Percentiles rank a stretch among this genome's conserved stretches.
Evolutionary conservation across 2,888 invertebrate species (phyloP).

Genomic region (Sialis lutaria): DNA sequence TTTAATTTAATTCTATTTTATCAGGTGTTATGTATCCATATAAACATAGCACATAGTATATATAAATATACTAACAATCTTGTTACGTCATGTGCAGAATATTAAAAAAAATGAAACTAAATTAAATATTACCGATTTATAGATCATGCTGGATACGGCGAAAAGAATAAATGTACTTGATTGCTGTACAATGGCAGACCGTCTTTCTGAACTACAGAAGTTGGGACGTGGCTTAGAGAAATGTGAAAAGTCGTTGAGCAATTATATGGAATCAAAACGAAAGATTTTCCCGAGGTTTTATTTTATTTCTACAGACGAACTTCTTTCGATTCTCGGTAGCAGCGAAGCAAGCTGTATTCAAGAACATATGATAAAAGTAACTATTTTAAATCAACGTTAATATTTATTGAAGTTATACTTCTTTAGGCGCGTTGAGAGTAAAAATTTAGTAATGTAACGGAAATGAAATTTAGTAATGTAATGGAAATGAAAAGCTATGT

Average conservation of each 20-base stretch:
- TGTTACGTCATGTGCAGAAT: no score
- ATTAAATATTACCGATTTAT: conserved; percentile 9
- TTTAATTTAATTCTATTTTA: no score
- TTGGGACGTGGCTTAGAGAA: conserved; percentile 62
- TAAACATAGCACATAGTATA: no score
- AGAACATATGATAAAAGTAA: conserved; percentile 81
- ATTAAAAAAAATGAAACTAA: neutral
- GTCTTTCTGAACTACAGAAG: conserved; percentile 56
- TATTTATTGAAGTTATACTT: no score
- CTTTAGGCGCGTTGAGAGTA: no score
- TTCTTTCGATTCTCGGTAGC: conserved; percentile 76
- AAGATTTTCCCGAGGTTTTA: conserved; percentile 81
- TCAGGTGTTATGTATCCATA: no score
- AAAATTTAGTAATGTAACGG: no score
- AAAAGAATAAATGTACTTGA: conserved; percentile 64
- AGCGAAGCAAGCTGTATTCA: conserved; percentile 72
- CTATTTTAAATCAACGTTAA: no score
- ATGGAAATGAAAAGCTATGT: no score
- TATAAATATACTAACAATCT: no score
- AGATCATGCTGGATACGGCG: conserved; percentile 74
- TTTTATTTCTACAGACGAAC: conserved; percentile 86
- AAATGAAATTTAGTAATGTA: no score
- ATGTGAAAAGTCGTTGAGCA: conserved; percentile 82
- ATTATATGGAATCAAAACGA: conserved; percentile 76
- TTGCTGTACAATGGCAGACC: conserved; percentile 56